A percentile compares a stretch with the other conserved stretches of the same genome.
Evolutionary conservation across 2,113 vertebrate species (phyloP).

Genomic region (Myrmecophaga tridactyla): DNA sequence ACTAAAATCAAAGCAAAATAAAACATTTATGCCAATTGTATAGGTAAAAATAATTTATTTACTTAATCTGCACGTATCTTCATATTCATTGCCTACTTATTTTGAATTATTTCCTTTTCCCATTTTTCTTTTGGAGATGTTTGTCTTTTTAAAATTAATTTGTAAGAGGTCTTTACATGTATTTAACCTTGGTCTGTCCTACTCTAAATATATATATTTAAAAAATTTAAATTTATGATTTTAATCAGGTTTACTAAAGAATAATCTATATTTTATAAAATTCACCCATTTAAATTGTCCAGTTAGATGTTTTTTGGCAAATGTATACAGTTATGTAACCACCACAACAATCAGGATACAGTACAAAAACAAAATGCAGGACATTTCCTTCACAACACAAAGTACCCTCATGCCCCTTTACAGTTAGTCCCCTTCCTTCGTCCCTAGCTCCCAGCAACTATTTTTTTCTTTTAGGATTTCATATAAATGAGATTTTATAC

Average conservation of each 20-base stretch:
- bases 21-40: background rate
- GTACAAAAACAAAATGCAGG: background rate
- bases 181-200: background rate
- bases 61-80: background rate
- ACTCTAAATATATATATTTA: background rate
- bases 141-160: background rate
- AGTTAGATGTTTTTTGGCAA: background rate
- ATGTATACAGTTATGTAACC: background rate
- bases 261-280: background rate
- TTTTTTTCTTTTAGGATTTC: background rate
- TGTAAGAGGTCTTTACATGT: background rate
- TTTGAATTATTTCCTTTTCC: background rate
- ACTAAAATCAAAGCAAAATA: background rate
- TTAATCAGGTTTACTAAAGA: background rate
- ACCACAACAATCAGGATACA: background rate
- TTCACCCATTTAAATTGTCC: background rate
- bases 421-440: background rate
- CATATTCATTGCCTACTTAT: background rate
- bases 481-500: background rate
- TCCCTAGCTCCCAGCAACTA: background rate
- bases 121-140: background rate
- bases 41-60: background rate
- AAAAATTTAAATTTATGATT: background rate
- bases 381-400: background rate
- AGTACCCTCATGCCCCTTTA: background rate